These are phyloP conservation scores for Poecilobothrus nobilitatus DNA, from an alignment of 2,888 invertebrate genomes.

Conservation along the genomic window DNA sequence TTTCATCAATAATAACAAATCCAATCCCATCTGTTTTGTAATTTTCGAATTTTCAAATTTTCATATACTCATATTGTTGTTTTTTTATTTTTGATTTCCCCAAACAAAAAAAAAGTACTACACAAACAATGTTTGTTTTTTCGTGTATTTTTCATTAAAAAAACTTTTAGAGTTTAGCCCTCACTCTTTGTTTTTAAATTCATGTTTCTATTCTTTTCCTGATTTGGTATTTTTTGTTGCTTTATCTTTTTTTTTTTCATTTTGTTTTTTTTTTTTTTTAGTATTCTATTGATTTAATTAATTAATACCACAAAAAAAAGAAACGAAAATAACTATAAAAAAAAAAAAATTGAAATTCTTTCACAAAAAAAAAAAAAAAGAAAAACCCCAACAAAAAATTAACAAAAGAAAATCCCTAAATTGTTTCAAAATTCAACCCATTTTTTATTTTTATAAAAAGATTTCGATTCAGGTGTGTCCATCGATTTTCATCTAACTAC, in stretches of 20 bases:
- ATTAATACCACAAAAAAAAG: background rate
- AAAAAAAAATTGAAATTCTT: background rate
- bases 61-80: too few relatives aligned
- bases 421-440: background rate
- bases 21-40: background rate
- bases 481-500: background rate
- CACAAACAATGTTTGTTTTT: too few relatives aligned
- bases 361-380: background rate
- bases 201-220: too few relatives aligned
- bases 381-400: background rate
- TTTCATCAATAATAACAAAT: background rate
- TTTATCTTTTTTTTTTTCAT: background rate
- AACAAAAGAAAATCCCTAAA: background rate
- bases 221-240: background rate
- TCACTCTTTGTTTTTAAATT: too few relatives aligned
- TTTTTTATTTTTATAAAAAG: background rate
- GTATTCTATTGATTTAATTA: conserved; percentile 1
- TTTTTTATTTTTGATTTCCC: too few relatives aligned
- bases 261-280: background rate
- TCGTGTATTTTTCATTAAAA: too few relatives aligned
- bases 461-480: background rate
- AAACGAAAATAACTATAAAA: background rate
- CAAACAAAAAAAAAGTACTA: too few relatives aligned
- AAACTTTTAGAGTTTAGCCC: too few relatives aligned
- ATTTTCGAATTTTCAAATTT: background rate